A percentile compares a stretch with the other conserved stretches of the same genome.
Conservation (phyloP, 1,140 invertebrate species). For the Globodera rostochiensis region DNA sequence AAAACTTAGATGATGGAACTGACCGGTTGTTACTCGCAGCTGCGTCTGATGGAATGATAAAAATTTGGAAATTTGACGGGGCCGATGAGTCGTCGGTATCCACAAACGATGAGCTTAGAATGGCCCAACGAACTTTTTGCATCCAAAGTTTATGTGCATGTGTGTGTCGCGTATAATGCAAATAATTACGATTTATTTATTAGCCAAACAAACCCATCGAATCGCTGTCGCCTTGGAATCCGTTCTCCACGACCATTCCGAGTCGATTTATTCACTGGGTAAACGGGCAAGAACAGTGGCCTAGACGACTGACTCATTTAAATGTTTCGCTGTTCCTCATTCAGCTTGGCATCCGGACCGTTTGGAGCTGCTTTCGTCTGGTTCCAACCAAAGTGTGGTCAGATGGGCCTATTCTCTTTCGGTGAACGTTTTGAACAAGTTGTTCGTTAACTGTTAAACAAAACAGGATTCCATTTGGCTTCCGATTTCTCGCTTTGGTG, state of each 20-base stretch:
- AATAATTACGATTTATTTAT: background rate
- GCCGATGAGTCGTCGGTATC: background rate
- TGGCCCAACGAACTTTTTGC: background rate
- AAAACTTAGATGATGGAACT: too few species aligned
- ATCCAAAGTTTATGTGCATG: background rate
- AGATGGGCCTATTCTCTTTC: conserved; percentile 77
- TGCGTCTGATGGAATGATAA: background rate
- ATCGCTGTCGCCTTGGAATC: conserved; percentile 77
- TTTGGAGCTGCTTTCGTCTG: conserved; percentile 72
- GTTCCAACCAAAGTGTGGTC: conserved; percentile 68
- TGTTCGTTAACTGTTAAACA: background rate
- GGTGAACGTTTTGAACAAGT: background rate
- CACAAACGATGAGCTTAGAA: background rate
- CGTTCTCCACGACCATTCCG: conserved; percentile 85
- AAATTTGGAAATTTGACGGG: conserved; percentile 66
- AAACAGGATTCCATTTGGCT: conserved; percentile 76
- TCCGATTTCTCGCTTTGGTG: conserved; percentile 72
- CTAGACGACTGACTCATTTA: conserved; percentile 17
- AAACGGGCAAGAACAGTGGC: conserved; percentile 73
- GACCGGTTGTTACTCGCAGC: conserved; percentile 10
- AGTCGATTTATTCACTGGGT: conserved; percentile 86
- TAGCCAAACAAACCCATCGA: background rate
- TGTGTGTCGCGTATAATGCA: too few species aligned
- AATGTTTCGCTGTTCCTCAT: conserved; percentile 85
- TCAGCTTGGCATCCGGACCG: background rate